Conservation (phyloP, 2,888 invertebrate species). For the Eubasilissa splendida region DNA sequence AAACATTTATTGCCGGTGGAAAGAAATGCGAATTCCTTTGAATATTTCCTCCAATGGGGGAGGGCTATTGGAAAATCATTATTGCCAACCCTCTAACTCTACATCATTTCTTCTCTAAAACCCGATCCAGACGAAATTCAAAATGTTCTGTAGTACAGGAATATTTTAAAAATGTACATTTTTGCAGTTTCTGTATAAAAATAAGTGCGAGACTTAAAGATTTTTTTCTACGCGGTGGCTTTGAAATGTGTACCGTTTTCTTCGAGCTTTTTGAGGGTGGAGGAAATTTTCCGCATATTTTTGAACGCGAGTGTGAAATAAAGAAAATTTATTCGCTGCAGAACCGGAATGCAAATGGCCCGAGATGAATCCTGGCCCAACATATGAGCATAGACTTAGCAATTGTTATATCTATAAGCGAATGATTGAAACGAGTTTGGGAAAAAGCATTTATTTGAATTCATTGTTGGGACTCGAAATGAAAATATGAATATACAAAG, state of each 20-base stretch:
- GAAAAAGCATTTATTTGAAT: neutral
- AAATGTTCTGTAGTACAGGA: neutral
- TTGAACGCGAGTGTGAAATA: conserved; percentile 24
- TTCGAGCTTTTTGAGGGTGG: neutral
- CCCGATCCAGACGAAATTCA: neutral
- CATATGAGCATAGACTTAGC: conserved; percentile 9
- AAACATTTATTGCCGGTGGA: conserved; percentile 41
- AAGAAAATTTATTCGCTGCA: conserved; percentile 36
- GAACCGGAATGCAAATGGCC: conserved; percentile 28
- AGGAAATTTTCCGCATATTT: conserved; percentile 28
- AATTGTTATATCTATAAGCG: conserved; percentile 25
- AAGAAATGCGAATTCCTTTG: conserved; percentile 43
- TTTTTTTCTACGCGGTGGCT: neutral
- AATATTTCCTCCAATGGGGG: conserved; percentile 38
- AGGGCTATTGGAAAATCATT: conserved; percentile 49
- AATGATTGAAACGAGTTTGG: conserved; percentile 2
- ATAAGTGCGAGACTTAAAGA: neutral
- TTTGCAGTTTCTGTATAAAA: neutral
- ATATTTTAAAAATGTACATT: neutral
- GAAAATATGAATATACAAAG: no score
- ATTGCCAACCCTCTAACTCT: conserved; percentile 26
- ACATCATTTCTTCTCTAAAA: conserved; percentile 29
- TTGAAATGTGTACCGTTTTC: neutral
- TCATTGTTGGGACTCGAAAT: neutral
- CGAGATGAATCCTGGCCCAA: neutral